These are phyloP conservation scores for Poeciliopsis gracilis DNA, from an alignment of 2,797 vertebrate species.

Conservation along the genomic window DNA sequence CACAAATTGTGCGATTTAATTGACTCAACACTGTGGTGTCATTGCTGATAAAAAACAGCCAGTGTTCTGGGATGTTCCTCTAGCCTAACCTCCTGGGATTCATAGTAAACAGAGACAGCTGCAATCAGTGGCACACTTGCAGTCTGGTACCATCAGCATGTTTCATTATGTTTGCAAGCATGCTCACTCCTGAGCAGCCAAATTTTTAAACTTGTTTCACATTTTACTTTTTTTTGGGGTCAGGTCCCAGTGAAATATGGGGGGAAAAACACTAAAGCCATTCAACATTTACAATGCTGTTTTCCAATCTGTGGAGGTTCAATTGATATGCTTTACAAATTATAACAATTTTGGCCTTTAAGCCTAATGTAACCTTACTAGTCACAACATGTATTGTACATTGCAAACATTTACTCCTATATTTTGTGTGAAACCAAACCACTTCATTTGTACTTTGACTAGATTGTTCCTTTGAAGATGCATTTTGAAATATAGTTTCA, in stretches of 20 bases:
- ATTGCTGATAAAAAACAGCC: slow-evolving; percentile 22
- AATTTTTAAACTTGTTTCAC: background rate
- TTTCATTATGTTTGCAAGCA: background rate
- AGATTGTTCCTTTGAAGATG: no score
- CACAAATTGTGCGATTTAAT: slow-evolving; percentile 40
- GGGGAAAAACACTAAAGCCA: no score
- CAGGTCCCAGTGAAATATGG: background rate
- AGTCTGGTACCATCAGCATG: slow-evolving; percentile 5
- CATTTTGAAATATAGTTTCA: no score
- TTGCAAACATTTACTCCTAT: background rate
- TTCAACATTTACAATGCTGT: background rate
- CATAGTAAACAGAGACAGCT: slow-evolving; percentile 41
- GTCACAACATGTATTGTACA: background rate
- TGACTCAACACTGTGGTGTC: slow-evolving; percentile 33
- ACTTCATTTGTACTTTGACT: no score
- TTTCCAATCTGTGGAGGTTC: background rate
- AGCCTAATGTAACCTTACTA: background rate
- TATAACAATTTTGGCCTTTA: background rate
- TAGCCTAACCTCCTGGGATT: slow-evolving; percentile 26
- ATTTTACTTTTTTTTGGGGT: background rate
- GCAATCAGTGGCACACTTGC: slow-evolving; percentile 10
- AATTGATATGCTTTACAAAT: no score
- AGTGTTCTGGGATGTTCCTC: slow-evolving; percentile 12
- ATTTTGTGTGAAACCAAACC: background rate
- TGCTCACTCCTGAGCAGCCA: no score